phyloP scores from a whole-genome alignment of 2,888 invertebrate genomes.

The Lymantria dispar region DNA sequence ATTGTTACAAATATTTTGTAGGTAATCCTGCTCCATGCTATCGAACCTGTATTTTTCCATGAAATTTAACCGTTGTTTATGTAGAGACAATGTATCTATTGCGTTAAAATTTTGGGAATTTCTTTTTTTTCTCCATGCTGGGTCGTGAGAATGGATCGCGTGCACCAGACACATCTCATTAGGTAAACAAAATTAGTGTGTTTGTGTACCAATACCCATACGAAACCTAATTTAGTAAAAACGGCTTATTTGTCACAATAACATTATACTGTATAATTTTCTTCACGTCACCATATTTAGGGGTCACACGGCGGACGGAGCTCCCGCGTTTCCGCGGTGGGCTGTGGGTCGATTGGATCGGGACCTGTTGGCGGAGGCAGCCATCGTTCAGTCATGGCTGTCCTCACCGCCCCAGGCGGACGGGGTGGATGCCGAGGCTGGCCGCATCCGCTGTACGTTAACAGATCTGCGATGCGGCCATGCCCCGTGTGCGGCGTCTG shows the following conservation, averaged over 20 bases:
- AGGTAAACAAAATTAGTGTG: slow-evolving; percentile 68
- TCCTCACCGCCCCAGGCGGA: no score
- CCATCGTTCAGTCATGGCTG: no score
- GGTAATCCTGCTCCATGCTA: slow-evolving; percentile 43
- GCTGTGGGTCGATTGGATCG: no score
- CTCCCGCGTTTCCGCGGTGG: no score
- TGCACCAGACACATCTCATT: slow-evolving; percentile 67
- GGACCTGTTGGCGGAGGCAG: no score
- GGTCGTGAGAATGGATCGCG: slow-evolving; percentile 76
- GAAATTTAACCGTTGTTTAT: slow-evolving; percentile 72
- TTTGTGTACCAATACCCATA: slow-evolving; percentile 41
- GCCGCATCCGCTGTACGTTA: no score
- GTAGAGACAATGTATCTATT: slow-evolving; percentile 75
- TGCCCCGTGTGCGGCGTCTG: no score
- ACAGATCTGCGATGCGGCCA: no score
- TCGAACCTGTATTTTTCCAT: slow-evolving; percentile 42
- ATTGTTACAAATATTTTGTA: no score
- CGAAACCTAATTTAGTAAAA: slow-evolving; percentile 11
- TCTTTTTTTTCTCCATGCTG: slow-evolving; percentile 59
- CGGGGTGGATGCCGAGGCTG: no score
- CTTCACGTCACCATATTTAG: no score
- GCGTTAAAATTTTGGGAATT: slow-evolving; percentile 68
- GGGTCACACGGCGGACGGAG: no score
- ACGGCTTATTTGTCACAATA: neutral
- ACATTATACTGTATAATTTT: neutral